Conservation (phyloP, 2,797 vertebrate genomes). For the Phrynocephalus guinanensis region DNA sequence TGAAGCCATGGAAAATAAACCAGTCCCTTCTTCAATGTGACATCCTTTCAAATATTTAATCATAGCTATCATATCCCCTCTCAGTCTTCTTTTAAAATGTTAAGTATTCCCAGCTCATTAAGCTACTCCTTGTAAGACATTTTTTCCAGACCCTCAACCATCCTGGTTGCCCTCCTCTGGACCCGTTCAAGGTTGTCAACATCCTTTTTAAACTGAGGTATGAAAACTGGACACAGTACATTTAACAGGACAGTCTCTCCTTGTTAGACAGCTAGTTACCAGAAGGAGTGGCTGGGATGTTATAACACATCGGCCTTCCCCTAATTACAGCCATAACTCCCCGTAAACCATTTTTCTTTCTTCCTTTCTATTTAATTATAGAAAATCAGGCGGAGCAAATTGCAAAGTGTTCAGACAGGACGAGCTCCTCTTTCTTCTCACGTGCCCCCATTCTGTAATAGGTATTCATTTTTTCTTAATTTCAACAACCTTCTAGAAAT, state of each 20-base stretch:
- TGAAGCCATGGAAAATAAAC: no score
- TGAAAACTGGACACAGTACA: no score
- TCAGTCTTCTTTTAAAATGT: no score
- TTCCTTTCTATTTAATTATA: neutral
- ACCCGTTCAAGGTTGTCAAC: no score
- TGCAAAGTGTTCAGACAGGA: slow-evolving; percentile 10
- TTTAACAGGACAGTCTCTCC: neutral
- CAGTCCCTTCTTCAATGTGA: no score
- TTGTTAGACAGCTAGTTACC: neutral
- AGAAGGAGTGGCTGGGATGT: neutral
- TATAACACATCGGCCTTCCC: rapidly evolving
- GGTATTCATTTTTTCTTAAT: slow-evolving; percentile 46
- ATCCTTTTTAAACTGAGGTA: no score
- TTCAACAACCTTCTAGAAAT: slow-evolving; percentile 64
- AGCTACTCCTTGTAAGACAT: no score
- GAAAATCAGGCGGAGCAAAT: slow-evolving; percentile 40
- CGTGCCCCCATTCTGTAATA: slow-evolving; percentile 38
- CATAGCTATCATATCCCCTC: no score
- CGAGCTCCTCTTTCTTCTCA: slow-evolving; percentile 46
- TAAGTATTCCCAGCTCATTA: no score
- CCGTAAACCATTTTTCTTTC: neutral
- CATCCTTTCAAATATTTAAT: no score
- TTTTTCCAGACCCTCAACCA: no score
- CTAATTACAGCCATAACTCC: neutral
- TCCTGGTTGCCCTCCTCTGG: no score